phyloP scores from a whole-genome alignment of 1,140 invertebrate species.

The Trialeurodes vaporariorum region DNA sequence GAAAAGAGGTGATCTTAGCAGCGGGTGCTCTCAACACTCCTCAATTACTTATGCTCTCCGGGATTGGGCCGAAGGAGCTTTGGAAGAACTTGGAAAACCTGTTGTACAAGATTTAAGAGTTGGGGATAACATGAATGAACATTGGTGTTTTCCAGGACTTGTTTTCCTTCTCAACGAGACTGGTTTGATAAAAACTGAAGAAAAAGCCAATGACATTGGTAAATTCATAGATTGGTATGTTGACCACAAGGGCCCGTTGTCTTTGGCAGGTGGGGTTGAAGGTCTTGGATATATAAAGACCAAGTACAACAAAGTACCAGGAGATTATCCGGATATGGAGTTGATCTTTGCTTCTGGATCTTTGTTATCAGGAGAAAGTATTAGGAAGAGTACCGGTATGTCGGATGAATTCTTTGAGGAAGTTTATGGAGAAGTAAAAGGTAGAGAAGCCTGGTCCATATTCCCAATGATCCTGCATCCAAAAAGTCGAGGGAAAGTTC shows the following conservation, averaged over 20 bases:
- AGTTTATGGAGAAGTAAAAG: conserved; percentile 30
- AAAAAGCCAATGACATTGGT: conserved; percentile 13
- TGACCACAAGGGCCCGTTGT: conserved; percentile 36
- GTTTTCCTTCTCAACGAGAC: conserved; percentile 53
- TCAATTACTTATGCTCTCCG: conserved; percentile 58
- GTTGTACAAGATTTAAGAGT: conserved; percentile 52
- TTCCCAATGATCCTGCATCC: conserved; percentile 62
- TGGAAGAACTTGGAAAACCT: conserved; percentile 45
- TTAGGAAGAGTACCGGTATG: conserved; percentile 42
- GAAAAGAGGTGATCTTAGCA: conserved; percentile 54
- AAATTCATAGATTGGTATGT: conserved; percentile 19
- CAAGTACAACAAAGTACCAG: conserved; percentile 33
- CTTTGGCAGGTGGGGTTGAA: conserved; percentile 40
- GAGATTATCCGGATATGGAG: conserved; percentile 59
- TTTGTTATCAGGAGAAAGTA: conserved; percentile 52
- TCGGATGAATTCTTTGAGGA: conserved; percentile 44
- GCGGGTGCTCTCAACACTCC: conserved; percentile 55
- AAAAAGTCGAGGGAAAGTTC: conserved; percentile 54
- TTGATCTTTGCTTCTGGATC: conserved; percentile 59
- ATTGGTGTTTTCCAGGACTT: conserved; percentile 51
- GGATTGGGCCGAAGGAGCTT: conserved; percentile 52
- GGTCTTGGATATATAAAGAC: conserved; percentile 39
- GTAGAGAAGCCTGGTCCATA: conserved; percentile 48
- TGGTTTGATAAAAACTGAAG: conserved; percentile 32
- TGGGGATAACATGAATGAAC: conserved; percentile 69